These are phyloP conservation scores for Riparia riparia DNA, from an alignment of 2,113 vertebrate genomes.

Conservation along the genomic window DNA sequence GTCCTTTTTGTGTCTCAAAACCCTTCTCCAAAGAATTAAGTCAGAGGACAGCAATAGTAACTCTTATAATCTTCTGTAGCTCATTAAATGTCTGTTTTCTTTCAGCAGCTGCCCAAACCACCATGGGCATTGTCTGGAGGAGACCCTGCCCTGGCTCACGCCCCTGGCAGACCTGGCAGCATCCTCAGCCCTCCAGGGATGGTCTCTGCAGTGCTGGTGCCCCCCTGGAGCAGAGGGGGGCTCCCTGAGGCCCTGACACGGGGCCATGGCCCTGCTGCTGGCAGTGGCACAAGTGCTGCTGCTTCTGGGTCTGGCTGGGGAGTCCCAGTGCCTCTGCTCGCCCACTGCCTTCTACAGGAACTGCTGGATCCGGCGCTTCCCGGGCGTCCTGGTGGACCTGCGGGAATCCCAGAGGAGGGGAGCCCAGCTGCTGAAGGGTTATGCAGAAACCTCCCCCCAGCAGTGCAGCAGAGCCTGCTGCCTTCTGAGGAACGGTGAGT, in stretches of 20 bases:
- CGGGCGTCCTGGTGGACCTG: slow-evolving; percentile 84
- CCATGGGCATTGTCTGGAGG: neutral
- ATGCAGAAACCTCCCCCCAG: slow-evolving; percentile 81
- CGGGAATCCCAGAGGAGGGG: slow-evolving; percentile 86
- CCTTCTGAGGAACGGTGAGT: slow-evolving; percentile 78
- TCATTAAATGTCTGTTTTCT: neutral
- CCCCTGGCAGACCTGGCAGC: neutral
- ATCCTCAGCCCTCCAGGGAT: neutral
- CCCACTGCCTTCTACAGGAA: slow-evolving; percentile 86
- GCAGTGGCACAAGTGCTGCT: slow-evolving; percentile 53
- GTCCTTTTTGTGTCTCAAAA: neutral
- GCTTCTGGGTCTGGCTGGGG: slow-evolving; percentile 68
- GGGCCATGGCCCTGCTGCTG: slow-evolving; percentile 78
- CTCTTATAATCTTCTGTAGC: neutral
- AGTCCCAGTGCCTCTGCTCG: slow-evolving; percentile 79
- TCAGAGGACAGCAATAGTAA: neutral
- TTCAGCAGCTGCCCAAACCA: neutral
- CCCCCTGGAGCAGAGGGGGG: neutral
- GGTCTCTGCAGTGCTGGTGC: neutral
- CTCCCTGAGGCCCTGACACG: neutral
- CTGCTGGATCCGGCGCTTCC: slow-evolving; percentile 94
- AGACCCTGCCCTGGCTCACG: neutral
- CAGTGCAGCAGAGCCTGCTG: slow-evolving; percentile 91
- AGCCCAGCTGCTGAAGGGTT: slow-evolving; percentile 82
- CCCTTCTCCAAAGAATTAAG: neutral